Conservation (phyloP, 1,140 invertebrate species). For the Aleiodes sp. region DNA sequence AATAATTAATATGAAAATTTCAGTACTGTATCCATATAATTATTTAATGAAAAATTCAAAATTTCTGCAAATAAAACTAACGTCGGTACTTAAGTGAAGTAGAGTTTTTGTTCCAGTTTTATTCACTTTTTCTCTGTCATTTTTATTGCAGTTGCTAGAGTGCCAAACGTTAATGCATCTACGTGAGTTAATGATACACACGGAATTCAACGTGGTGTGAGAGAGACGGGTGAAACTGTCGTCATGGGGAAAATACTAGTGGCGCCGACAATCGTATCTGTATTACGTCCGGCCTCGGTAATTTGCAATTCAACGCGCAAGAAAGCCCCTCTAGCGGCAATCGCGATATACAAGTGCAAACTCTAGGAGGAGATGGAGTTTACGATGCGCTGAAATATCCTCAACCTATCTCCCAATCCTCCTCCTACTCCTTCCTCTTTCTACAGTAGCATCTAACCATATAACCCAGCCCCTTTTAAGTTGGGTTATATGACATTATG, state of each 20-base stretch:
- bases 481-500: background rate
- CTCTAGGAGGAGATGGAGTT: slow-evolving; percentile 21
- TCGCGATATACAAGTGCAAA: slow-evolving; percentile 20
- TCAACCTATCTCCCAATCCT: background rate
- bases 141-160: too few relatives aligned
- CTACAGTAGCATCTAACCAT: background rate
- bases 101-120: too few relatives aligned
- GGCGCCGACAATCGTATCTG: slow-evolving; percentile 37
- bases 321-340: slow-evolving; percentile 30
- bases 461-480: background rate
- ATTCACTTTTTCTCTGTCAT: too few relatives aligned
- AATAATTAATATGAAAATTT: too few relatives aligned
- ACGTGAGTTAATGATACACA: background rate
- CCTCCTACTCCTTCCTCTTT: background rate
- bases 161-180: background rate
- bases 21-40: too few relatives aligned
- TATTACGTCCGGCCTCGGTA: slow-evolving; percentile 36
- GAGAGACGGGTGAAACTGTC: background rate
- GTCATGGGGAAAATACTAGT: slow-evolving; percentile 21
- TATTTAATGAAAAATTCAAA: too few relatives aligned
- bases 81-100: too few relatives aligned
- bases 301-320: slow-evolving; percentile 38
- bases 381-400: slow-evolving; percentile 25
- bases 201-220: too few relatives aligned
- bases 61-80: too few relatives aligned